A percentile compares a stretch with the other conserved stretches of the same genome.
These are phyloP conservation scores for Laspeyria flexula DNA, from an alignment of 2,888 invertebrate genomes.

Conservation along the genomic window DNA sequence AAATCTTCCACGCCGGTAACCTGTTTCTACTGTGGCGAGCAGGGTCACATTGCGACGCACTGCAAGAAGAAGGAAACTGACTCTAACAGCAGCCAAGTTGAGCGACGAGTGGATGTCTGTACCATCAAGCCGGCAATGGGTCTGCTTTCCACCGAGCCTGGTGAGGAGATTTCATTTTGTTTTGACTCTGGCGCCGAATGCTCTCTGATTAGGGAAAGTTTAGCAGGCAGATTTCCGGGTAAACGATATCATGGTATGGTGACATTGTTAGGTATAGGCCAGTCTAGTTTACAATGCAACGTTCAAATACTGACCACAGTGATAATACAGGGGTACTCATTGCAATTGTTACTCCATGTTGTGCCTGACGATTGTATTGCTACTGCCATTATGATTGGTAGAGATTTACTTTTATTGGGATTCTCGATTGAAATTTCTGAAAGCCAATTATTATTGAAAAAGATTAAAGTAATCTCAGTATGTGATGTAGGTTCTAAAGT, in stretches of 20 bases:
- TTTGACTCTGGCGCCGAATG: slow-evolving; percentile 41
- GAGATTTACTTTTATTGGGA: no score
- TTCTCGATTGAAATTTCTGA: no score
- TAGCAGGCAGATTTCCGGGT: slow-evolving; percentile 20
- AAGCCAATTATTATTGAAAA: no score
- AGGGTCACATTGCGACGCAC: background rate
- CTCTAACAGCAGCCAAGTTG: background rate
- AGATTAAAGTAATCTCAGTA: no score
- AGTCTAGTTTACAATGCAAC: slow-evolving; percentile 3
- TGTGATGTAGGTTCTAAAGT: no score
- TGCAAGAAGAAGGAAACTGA: background rate
- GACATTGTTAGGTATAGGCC: slow-evolving; percentile 15
- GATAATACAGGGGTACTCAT: slow-evolving; percentile 1
- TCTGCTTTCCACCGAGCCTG: slow-evolving; percentile 1
- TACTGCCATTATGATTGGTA: background rate
- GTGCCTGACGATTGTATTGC: background rate
- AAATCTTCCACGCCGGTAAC: background rate
- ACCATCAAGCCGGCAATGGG: slow-evolving; percentile 1
- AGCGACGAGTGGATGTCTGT: slow-evolving; percentile 3
- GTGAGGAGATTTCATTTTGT: slow-evolving; percentile 33
- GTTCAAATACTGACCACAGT: slow-evolving; percentile 12
- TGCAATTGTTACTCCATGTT: background rate
- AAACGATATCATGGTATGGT: slow-evolving; percentile 11
- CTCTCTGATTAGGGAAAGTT: slow-evolving; percentile 25
- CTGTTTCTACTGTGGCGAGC: background rate